These are phyloP conservation scores for Microchirus variegatus DNA, from an alignment of 2,797 vertebrate genomes.

Conservation along the genomic window DNA sequence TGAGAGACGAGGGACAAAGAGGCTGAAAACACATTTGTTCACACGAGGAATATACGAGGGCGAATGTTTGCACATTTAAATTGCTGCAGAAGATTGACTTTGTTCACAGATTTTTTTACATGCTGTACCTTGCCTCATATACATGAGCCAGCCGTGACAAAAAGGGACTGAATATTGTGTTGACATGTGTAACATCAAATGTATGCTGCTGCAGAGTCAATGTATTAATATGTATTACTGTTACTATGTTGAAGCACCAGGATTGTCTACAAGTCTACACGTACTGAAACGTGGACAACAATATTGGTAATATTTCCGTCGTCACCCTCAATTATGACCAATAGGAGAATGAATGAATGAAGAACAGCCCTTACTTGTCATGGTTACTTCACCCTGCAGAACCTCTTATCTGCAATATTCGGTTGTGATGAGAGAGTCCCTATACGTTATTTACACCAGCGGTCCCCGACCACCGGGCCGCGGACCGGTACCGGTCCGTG, in stretches of 20 bases:
- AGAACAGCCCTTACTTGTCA: too few species aligned
- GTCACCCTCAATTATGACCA: neutral
- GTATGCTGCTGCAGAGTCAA: neutral
- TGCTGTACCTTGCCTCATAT: conserved; percentile 17
- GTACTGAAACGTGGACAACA: neutral
- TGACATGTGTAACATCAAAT: conserved; percentile 14
- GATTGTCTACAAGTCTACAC: neutral
- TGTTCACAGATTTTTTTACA: conserved; percentile 38
- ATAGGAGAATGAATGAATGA: too few species aligned
- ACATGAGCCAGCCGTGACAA: conserved; percentile 31
- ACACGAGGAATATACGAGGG: conserved; percentile 45
- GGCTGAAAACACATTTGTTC: conserved; percentile 58
- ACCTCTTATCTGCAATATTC: too few species aligned
- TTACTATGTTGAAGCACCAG: too few species aligned
- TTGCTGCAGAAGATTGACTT: conserved; percentile 32
- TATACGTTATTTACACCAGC: too few species aligned
- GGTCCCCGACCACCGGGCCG: too few species aligned
- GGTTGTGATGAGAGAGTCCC: too few species aligned
- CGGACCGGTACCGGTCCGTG: too few species aligned
- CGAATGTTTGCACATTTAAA: conserved; percentile 36
- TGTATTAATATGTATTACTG: too few species aligned
- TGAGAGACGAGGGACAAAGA: conserved; percentile 51
- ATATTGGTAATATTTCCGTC: neutral
- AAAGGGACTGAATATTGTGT: conserved; percentile 21
- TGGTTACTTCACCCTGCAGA: too few species aligned